Evolutionary conservation across 2,797 vertebrate species (phyloP).

Genomic region (Phyllotis vaccarum): DNA sequence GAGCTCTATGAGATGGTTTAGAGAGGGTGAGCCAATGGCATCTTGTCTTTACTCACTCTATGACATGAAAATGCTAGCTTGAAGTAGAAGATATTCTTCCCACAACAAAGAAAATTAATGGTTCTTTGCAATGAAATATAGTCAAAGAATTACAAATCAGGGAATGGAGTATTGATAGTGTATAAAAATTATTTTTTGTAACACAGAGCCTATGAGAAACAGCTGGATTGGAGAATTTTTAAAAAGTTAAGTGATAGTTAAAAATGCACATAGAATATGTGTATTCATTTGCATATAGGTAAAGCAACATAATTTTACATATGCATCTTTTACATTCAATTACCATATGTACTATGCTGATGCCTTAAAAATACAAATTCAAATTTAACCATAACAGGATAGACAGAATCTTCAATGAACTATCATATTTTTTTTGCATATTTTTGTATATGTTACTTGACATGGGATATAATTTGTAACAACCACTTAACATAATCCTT

Average conservation of each 20-base stretch:
- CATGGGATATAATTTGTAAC: constrained; percentile 78
- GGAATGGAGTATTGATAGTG: not conserved
- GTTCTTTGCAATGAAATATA: not conserved
- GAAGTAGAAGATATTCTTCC: not conserved
- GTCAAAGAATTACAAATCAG: not conserved
- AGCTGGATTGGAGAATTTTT: constrained; percentile 44
- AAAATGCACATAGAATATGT: constrained; percentile 34
- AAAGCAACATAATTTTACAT: constrained; percentile 69
- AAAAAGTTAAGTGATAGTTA: constrained; percentile 60
- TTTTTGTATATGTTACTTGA: constrained; percentile 79
- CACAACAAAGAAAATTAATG: not conserved
- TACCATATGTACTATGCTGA: constrained; percentile 79
- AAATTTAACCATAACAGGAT: constrained; percentile 73
- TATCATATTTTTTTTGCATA: constrained; percentile 84
- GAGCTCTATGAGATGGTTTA: not conserved
- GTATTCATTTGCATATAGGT: constrained; percentile 77
- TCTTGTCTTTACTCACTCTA: constrained; percentile 1
- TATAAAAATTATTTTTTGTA: not conserved
- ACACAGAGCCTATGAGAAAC: not conserved
- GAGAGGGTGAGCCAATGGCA: not conserved
- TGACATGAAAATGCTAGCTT: not conserved
- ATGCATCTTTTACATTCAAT: constrained; percentile 75
- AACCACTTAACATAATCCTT: constrained; percentile 82
- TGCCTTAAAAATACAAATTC: constrained; percentile 82
- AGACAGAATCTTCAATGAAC: constrained; percentile 80